Evolutionary conservation across 2,797 vertebrate genomes (phyloP).

Genomic region (Gobio occitaniae): DNA sequence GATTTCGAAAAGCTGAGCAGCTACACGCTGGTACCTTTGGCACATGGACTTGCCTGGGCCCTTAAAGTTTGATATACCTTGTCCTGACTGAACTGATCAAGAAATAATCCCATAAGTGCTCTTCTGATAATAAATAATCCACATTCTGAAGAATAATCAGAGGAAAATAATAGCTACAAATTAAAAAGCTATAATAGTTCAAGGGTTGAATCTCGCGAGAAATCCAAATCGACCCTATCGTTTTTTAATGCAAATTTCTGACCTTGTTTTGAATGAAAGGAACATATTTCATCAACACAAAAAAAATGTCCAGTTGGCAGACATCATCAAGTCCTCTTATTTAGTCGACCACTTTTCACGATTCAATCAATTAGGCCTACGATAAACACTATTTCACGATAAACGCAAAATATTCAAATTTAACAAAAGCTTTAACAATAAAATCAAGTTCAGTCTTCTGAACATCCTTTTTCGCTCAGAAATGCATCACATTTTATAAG

Average conservation of each 20-base stretch:
- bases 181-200: too few relatives aligned
- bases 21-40: not conserved
- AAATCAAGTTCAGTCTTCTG: not conserved
- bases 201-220: not conserved
- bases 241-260: not conserved
- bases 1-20: conserved; percentile 45
- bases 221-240: not conserved
- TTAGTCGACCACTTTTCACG: not conserved
- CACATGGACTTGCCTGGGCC: not conserved
- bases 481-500: not conserved
- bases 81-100: not conserved
- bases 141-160: not conserved
- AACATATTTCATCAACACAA: not conserved
- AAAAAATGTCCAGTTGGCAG: too few relatives aligned
- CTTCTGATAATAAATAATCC: not conserved
- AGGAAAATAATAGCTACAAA: not conserved
- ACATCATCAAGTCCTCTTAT: not conserved
- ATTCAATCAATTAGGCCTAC: not conserved
- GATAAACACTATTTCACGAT: too few relatives aligned
- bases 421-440: not conserved
- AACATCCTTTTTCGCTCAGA: not conserved
- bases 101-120: not conserved
- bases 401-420: not conserved
- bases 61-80: not conserved
- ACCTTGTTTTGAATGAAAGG: not conserved